Evolutionary conservation across 64 coral and sea anemone species (phyloP), one percentile per base, ranked within the genome.

Genomic region (Actinia equina): DNA sequence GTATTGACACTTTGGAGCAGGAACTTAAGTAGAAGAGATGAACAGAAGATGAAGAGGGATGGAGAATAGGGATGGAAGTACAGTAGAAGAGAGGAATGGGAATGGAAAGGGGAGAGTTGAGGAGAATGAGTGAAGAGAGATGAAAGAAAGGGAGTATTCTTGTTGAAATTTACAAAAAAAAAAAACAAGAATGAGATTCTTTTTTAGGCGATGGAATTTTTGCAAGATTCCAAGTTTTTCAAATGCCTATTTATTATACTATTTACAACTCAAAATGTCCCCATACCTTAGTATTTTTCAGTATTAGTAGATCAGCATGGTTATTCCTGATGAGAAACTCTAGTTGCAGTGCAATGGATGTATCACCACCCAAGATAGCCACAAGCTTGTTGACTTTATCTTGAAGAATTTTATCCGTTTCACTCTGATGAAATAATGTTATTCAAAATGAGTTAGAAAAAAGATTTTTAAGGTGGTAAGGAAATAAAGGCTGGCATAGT

Each of bases 301-400:
- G 88, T 81, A 98, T 98, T 44, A 98, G 94, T 11, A 98, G 86
- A 85, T 98, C 96, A 12, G 96, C 96, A 88, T 95, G 96, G 57
- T 98, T 98, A 30, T 98, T 98, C 82, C 96, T 87, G n/a, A 98
- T 98, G 15, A 98, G 93, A 55, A 98, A 98, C 43, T 98, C 96
- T 61, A 98, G 84, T 52, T 98, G 93, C 54, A 95, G 82, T 10
- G 93, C 96, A n/a, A 98, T 98, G 6, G 93, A 85, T 16, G 93
- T 98, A 63, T 98, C 93, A 22, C 96, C 96, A 86, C 96, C 88
- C 15, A 98, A 71, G 63, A 98, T 98, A 17, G 90, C 93, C 17
- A 92, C 87, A 51, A 98, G 77, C 85, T 98, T 92, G 52, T 91
- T 87, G 0, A 98, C 93, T 92, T 94, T 94, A 53, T 98, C 96